phyloP scores from a whole-genome alignment of 1,140 invertebrate genomes.

The Rhagoletis zephyria region DNA sequence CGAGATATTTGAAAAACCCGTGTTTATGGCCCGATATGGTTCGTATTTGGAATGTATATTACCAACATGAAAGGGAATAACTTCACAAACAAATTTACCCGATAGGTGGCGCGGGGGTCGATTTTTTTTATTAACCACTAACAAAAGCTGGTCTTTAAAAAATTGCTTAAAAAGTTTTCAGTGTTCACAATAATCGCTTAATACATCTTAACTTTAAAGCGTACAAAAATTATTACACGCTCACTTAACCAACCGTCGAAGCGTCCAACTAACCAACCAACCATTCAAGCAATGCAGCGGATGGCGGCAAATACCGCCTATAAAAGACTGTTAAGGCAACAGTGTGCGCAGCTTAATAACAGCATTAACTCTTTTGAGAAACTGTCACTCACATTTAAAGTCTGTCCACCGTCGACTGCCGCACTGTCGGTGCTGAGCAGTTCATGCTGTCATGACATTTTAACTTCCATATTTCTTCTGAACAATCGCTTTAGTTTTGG shows the following conservation, averaged over 20 bases:
- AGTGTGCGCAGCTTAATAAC: conserved; percentile 67
- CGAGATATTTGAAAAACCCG: no score
- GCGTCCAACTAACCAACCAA: conserved; percentile 10
- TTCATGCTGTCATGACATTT: conserved; percentile 55
- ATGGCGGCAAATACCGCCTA: conserved; percentile 34
- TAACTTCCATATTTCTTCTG: conserved; percentile 52
- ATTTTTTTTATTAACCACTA: no score
- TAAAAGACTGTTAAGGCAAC: conserved; percentile 54
- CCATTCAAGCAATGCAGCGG: conserved; percentile 30
- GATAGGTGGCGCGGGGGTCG: no score
- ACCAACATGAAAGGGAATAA: no score
- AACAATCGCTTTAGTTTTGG: conserved; percentile 41
- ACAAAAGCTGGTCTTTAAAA: no score
- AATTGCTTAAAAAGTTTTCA: neutral
- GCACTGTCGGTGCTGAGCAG: conserved; percentile 53
- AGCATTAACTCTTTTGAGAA: conserved; percentile 72
- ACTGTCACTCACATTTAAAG: conserved; percentile 66
- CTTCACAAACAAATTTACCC: no score
- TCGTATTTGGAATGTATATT: no score
- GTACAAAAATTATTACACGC: conserved; percentile 49
- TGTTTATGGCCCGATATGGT: no score
- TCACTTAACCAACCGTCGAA: conserved; percentile 27
- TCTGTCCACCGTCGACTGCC: conserved; percentile 29
- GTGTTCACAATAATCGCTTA: conserved; percentile 22
- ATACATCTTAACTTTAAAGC: conserved; percentile 41